Evolutionary conservation across 2,888 invertebrate species (phyloP), one percentile per base, ranked within the genome.

Genomic region (Eilema caniola): DNA sequence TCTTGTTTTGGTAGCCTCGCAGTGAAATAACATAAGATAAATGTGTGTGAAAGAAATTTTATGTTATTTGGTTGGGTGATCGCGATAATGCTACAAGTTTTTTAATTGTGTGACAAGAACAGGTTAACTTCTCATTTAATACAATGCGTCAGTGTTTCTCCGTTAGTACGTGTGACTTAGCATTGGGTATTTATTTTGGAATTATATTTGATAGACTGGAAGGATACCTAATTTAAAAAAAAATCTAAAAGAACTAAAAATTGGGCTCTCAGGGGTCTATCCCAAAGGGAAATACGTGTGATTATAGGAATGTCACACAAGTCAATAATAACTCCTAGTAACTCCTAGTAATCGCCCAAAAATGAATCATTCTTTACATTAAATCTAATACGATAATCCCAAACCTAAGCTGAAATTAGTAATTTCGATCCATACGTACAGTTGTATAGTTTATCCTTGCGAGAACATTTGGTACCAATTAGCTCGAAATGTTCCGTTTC

Each of bases 381-480:
- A 37, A 33, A 7, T 3, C 0, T 11, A 62, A 24, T 24, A 1
- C 62, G 0, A 23, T n/a, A n/a, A n/a, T 5, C 16, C 12, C 10
- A 23, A 31, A 37, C 14, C 16, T 20, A 16, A 33, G 5, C 12
- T 28, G 8, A 56, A 53, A 47, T 31, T 57, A 20, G 1, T 24
- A 31, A 57, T 37, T 66, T 25, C 37, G 59, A 64, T 67, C 11
- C 14, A 62, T 63, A 80, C 66, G 75, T 78, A 72, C 66, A 75
- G 73, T 60, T 25, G 41, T 62, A 62, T 33, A 78, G 71, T 78
- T 73, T 33, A 69, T 60, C 72, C 24, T 62, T n/a, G n/a, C n/a
- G 23, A 56, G 63, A 74, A 81, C 93, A 93, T 89, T 88, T 93
- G 94, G 88, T 87, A 84, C 88, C 90, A 93, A 94, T 94, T 94